These are phyloP conservation scores for Cygnus atratus DNA, from an alignment of 2,113 vertebrate species.

Conservation along the genomic window DNA sequence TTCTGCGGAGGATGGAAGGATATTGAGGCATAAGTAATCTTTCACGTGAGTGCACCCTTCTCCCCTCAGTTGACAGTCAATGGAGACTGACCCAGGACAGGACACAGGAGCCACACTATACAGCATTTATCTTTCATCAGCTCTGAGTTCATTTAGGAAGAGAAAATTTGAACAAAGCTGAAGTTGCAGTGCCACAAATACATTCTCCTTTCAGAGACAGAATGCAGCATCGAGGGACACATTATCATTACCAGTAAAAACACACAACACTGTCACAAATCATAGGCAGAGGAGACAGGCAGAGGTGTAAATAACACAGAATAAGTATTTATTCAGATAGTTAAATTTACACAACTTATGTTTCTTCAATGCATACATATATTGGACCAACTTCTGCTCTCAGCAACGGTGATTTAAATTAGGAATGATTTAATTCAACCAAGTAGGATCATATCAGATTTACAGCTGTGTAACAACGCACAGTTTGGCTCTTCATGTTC, in stretches of 20 bases:
- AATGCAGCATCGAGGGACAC: not conserved
- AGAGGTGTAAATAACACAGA: constrained; percentile 3
- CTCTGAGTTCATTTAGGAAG: not conserved
- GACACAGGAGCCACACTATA: not conserved
- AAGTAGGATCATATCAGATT: not conserved
- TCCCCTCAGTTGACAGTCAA: not conserved
- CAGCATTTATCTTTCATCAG: not conserved
- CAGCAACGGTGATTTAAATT: constrained; percentile 27
- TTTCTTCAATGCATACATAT: constrained; percentile 3
- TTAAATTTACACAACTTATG: not conserved
- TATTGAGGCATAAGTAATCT: not conserved
- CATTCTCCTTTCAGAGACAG: not conserved
- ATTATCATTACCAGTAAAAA: not conserved
- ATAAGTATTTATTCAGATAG: constrained; percentile 55
- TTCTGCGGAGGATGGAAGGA: not conserved
- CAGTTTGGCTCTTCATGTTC: not conserved
- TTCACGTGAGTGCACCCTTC: rapidly evolving
- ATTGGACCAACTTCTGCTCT: not conserved
- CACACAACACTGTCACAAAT: not conserved
- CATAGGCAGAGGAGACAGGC: not conserved
- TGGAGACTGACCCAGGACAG: not conserved
- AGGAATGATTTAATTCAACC: constrained; percentile 22
- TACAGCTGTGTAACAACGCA: not conserved
- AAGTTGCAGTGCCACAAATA: not conserved
- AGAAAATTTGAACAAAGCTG: not conserved